Base-by-base conservation (phyloP, 1,140 invertebrate genomes). In the Plutomurus gul region DNA sequence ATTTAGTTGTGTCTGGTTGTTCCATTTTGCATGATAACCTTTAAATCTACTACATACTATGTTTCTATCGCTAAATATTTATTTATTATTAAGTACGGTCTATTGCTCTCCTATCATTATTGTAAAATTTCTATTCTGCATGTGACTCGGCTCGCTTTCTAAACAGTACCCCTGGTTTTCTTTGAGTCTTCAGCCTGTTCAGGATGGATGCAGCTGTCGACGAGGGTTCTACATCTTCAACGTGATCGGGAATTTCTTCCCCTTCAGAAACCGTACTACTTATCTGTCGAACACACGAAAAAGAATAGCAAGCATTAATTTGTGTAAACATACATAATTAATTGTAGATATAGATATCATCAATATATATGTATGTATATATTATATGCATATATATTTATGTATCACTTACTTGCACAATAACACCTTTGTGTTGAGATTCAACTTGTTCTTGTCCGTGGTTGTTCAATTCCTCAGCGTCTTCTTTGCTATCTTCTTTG, bases 101-200 rank as follows among this genome's bases (percentile, higher is more conserved):
- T 72, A 72, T 72, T 72, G 22, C 70, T 72, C 70, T 72, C 70
- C 40, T 43, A 72, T 72, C 40, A 72, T 39, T 40, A 71, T 7
- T 72, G 70, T 27, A 25, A 40, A 22, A 16, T 72, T 30, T 25
- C 11, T 72, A 39, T 40, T 43, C 70, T 20, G 22, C 36, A 18
- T 72, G 36, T 27, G 36, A 11, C 40, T 72, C 36, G 18, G 37
- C 36, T 22, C 70, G 70, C 36, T 79, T 79, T 47, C 78, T 77
- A 71, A 80, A 80, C n/a, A 82, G 37, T 25, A 75, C 77, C 1
- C 83, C 83, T 7, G 83, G 83, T 43, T 84, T 84, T 76, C 83
- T 72, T 71, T 82, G 73, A 20, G 75, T 79, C 46, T 84, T 84
- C 3, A 84, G 40, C 39, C 81, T 37, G 49, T 81, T 84, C 20